Evolutionary conservation across 30 jellyfish, hydroid and myxozoan genomes (phyloP).

Genomic region (Pelagia noctiluca): DNA sequence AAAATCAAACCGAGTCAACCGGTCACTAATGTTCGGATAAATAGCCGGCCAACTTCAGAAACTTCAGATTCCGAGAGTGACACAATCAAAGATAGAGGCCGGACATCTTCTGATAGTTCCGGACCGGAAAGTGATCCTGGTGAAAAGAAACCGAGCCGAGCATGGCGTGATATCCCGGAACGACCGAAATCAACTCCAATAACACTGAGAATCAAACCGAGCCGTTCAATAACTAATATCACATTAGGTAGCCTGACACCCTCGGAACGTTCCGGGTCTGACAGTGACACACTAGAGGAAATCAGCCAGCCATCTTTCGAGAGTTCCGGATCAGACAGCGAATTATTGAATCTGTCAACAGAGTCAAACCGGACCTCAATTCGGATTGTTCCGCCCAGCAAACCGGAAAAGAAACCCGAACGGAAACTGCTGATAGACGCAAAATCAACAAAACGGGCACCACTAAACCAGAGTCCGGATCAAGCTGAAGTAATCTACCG

Average conservation of each 20-base stretch:
- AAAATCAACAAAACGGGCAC: slow-evolving; percentile 44
- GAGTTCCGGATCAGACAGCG: slow-evolving; percentile 54
- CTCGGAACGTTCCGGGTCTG: too few species aligned
- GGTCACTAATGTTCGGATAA: not conserved
- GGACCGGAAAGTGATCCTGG: not conserved
- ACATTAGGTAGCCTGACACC: too few species aligned
- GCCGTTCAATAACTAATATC: too few species aligned
- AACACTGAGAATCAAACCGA: too few species aligned
- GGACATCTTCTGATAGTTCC: not conserved
- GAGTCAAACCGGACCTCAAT: slow-evolving; percentile 50
- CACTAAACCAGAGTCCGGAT: not conserved
- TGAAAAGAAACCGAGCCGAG: too few species aligned
- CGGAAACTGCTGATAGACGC: slow-evolving; percentile 52
- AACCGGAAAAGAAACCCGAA: slow-evolving; percentile 2
- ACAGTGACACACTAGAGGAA: too few species aligned
- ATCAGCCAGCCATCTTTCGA: too few species aligned
- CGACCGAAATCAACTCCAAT: too few species aligned
- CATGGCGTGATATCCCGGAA: too few species aligned
- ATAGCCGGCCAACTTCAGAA: not conserved
- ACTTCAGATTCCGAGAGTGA: too few species aligned
- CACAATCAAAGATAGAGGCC: not conserved
- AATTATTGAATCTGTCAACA: too few species aligned
- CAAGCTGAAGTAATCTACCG: slow-evolving; percentile 32
- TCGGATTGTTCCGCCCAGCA: slow-evolving; percentile 50
- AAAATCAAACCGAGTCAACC: slow-evolving; percentile 24